Percentiles rank a stretch among this genome's conserved stretches.
phyloP scores from a whole-genome alignment of 2,113 vertebrate genomes.

The Suricata suricatta region DNA sequence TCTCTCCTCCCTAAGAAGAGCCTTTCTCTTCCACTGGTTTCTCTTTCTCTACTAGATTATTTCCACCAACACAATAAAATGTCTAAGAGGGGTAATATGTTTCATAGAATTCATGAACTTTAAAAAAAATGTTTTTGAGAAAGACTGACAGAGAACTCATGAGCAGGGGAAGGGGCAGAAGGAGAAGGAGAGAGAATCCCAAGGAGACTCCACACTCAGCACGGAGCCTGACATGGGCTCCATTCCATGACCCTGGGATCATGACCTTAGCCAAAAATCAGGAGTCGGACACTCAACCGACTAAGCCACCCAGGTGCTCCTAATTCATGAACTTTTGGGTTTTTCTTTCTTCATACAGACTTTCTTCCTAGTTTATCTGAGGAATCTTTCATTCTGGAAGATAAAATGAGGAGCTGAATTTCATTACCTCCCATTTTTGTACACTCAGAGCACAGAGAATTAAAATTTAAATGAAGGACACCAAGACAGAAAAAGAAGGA shows the following conservation, averaged over 20 bases:
- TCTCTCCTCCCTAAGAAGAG: background rate
- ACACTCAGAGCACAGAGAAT: background rate
- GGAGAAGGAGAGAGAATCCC: too few species aligned
- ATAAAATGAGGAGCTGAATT: background rate
- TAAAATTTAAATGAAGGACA: background rate
- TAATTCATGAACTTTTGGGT: background rate
- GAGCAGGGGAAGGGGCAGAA: too few species aligned
- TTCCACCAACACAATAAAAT: background rate
- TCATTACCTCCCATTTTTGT: background rate
- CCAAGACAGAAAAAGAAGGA: background rate
- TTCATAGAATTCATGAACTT: background rate
- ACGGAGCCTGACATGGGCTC: too few species aligned
- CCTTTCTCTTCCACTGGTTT: background rate
- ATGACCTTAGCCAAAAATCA: too few species aligned
- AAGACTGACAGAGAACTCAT: too few species aligned
- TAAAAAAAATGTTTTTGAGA: background rate
- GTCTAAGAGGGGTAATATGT: background rate
- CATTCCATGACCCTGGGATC: too few species aligned
- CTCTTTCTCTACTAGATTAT: background rate
- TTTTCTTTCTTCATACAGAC: background rate
- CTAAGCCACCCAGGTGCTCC: too few species aligned
- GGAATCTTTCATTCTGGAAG: background rate
- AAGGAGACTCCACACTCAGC: too few species aligned
- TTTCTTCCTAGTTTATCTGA: background rate
- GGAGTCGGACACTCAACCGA: too few species aligned